Conservation (phyloP, 2,888 invertebrate species). For the Harpalus rubripes region DNA sequence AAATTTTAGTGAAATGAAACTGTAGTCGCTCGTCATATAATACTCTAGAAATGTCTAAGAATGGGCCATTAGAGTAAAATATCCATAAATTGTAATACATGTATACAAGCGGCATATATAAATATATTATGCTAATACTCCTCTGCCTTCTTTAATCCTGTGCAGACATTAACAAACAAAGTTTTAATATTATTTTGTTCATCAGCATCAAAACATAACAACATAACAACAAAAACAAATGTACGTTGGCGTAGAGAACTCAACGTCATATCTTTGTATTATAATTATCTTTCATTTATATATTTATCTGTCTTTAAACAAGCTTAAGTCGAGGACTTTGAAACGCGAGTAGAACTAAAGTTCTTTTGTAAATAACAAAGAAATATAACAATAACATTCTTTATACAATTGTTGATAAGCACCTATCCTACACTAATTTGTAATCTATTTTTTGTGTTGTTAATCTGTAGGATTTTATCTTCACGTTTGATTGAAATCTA, state of each 20-base stretch:
- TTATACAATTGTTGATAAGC: constrained; percentile 25
- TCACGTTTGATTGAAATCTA: constrained; percentile 40
- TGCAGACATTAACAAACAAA: constrained; percentile 34
- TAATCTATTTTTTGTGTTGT: constrained; percentile 25
- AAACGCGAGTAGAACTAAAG: not conserved
- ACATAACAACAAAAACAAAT: constrained; percentile 39
- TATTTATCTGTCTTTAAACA: constrained; percentile 39
- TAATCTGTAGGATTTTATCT: constrained; percentile 42
- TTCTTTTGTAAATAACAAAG: constrained; percentile 36
- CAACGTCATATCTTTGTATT: constrained; percentile 48
- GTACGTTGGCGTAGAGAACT: constrained; percentile 17
- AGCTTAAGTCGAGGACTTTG: constrained; percentile 41
- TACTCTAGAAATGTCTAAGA: not conserved
- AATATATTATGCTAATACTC: constrained; percentile 24
- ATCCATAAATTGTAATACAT: constrained; percentile 1
- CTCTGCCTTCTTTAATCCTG: constrained; percentile 14
- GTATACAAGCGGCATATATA: not conserved
- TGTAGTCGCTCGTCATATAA: not conserved
- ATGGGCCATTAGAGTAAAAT: not conserved
- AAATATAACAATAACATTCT: constrained; percentile 28
- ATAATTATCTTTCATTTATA: constrained; percentile 44
- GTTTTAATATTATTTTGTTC: constrained; percentile 26
- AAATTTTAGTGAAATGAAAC: not conserved
- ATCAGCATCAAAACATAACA: constrained; percentile 27
- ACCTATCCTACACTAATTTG: not conserved